phyloP scores from a whole-genome alignment of 2,113 vertebrate genomes.

The Junco hyemalis region DNA sequence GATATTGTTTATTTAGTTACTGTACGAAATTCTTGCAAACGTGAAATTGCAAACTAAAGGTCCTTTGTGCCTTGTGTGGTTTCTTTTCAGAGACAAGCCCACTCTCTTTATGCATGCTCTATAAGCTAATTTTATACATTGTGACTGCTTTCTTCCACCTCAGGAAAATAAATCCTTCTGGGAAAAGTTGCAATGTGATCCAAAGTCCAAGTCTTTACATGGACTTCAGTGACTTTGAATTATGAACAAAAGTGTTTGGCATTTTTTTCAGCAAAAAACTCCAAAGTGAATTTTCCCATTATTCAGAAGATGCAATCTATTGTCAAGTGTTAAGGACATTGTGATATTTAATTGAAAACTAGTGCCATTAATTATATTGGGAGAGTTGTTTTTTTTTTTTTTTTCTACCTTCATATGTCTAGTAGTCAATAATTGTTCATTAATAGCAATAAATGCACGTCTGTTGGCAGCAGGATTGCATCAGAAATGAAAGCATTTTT shows the following conservation, averaged over 20 bases:
- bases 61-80: not conserved
- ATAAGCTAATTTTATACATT: not conserved
- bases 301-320: not conserved
- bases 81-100: not conserved
- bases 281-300: not conserved
- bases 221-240: not conserved
- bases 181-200: not conserved
- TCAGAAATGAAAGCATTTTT: constrained; percentile 1
- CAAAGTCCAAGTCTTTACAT: not conserved
- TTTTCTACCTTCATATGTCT: not conserved
- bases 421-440: not conserved
- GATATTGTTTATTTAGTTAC: not conserved
- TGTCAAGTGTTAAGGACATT: not conserved
- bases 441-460: not conserved
- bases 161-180: not conserved
- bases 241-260: not conserved
- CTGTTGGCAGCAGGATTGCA: not conserved
- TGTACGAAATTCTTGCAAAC: not conserved
- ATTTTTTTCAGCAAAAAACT: not conserved
- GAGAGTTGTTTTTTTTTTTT: not conserved
- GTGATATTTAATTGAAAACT: not conserved
- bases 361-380: not conserved
- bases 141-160: not conserved
- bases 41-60: not conserved
- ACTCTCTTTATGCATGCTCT: not conserved